A percentile compares a stretch with the other conserved stretches of the same genome.
These are phyloP conservation scores for Sisor rabdophorus DNA, from an alignment of 2,113 vertebrate genomes.

Conservation along the genomic window DNA sequence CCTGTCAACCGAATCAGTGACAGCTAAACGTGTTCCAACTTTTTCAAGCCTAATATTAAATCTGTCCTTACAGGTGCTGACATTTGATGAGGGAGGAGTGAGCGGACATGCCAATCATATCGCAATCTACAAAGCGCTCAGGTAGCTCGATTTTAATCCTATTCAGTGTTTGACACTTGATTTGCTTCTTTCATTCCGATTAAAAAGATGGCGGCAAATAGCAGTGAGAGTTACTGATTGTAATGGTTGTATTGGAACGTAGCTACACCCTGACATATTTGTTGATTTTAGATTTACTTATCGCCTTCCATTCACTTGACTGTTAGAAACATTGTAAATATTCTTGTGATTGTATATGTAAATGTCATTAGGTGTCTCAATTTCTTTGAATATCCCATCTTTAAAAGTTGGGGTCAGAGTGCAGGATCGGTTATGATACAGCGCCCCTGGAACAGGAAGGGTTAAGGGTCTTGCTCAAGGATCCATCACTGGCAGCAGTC, in stretches of 20 bases:
- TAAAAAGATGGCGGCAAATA: not conserved
- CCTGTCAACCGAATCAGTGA: not conserved
- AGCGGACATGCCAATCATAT: conserved; percentile 88
- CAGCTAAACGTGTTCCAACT: not conserved
- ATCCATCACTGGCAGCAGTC: too few species aligned
- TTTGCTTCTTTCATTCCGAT: not conserved
- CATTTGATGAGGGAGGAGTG: conserved; percentile 86
- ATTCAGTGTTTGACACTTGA: not conserved
- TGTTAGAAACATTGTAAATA: too few species aligned
- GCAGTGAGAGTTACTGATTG: not conserved
- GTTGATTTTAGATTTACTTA: not conserved
- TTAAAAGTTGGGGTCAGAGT: too few species aligned
- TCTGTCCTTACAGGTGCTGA: conserved; percentile 80
- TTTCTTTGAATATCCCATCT: too few species aligned
- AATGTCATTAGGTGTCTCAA: too few species aligned
- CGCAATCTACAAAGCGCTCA: conserved; percentile 76
- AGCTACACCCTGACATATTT: not conserved
- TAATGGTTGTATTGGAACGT: not conserved
- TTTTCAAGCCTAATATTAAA: conserved; percentile 11
- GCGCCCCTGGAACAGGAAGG: too few species aligned
- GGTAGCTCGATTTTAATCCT: conserved; percentile 65
- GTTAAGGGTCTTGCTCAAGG: too few species aligned
- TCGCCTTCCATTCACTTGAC: not conserved
- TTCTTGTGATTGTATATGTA: too few species aligned
- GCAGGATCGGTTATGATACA: too few species aligned